Percentiles rank a stretch among this genome's conserved stretches.
These are phyloP conservation scores for Sanderia malayensis DNA, from an alignment of 30 jellyfish, hydroid and myxozoan genomes.

Conservation along the genomic window DNA sequence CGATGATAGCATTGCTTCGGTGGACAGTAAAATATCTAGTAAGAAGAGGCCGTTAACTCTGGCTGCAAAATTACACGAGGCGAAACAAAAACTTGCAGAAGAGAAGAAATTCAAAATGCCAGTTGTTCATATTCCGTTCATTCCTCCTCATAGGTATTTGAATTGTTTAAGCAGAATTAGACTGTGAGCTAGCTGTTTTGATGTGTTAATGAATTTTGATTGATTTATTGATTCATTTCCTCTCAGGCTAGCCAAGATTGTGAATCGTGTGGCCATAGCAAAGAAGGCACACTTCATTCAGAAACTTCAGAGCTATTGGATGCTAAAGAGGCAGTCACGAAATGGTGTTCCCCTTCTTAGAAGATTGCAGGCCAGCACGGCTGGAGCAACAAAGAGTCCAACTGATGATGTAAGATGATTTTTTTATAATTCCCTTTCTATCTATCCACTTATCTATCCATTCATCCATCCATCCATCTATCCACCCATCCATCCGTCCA, in stretches of 20 bases:
- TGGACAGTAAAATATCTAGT: constrained; percentile 57
- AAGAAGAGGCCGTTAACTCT: constrained; percentile 78
- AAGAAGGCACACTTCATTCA: constrained; percentile 91
- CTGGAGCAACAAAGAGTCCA: constrained; percentile 66
- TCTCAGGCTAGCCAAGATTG: constrained; percentile 90
- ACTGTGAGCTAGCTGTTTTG: too few relatives aligned
- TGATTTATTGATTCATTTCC: neutral
- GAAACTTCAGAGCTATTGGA: constrained; percentile 96
- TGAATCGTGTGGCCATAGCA: constrained; percentile 87
- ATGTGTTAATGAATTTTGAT: too few relatives aligned
- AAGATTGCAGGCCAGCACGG: constrained; percentile 84
- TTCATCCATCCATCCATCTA: too few relatives aligned
- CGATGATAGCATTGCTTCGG: constrained; percentile 81
- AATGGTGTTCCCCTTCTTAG: constrained; percentile 98
- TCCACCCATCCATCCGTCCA: too few relatives aligned
- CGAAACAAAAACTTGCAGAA: constrained; percentile 65
- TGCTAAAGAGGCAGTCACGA: constrained; percentile 93
- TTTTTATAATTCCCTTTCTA: too few relatives aligned
- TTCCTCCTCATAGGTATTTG: constrained; percentile 99
- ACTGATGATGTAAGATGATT: constrained; percentile 67
- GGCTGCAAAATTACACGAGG: constrained; percentile 83
- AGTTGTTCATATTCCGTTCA: constrained; percentile 95
- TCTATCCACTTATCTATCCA: too few relatives aligned
- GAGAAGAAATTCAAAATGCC: constrained; percentile 81
- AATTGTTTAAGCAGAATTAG: too few relatives aligned